Base-by-base conservation (phyloP, 2,797 vertebrate species). In the Aplochiton taeniatus region DNA sequence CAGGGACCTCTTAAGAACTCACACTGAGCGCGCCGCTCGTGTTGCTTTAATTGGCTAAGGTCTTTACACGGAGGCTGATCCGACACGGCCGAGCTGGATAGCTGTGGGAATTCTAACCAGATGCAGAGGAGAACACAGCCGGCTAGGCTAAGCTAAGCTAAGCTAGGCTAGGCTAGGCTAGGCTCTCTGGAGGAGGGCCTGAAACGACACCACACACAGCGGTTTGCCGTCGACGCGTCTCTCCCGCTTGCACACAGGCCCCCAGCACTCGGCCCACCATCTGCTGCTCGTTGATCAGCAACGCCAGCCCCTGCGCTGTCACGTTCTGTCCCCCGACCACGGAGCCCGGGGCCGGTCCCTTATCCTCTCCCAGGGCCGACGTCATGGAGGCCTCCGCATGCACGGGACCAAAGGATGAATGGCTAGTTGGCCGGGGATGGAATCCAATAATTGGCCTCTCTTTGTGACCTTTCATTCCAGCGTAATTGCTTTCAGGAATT, bases 401-500 rank as follows among this genome's bases (percentile, higher is more conserved):
- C 72, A 52, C 17, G 63, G 57, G 78, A 79, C 67, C 57, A 82
- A 55, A 76, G 75, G 69, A 75, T 63, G 67, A 65, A 74, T 74
- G 80, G 79, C 80, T 76, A 85, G 18, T 70, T 89, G 84, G 87
- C 88, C 89, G 90, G 87, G 92, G 90, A 85, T 88, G 92, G 90
- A 93, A 94, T 95, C 95, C 92, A 93, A 88, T 95, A 91, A 89
- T 89, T 89, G 90, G 69, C 79, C 85, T 83, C 88, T 85, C 85
- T n/a, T n/a, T 54, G 73, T 90, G 91, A 92, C 92, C 91, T 92
- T 90, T 87, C 86, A 86, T 92, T 93, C 85, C 67, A 54, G 88
- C 89, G 86, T 92, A 92, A 94, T 94, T 93, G 90, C 90, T 92
- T 90, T 83, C 88, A 83, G 16, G 65, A 91, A 84, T 91, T 71